A percentile compares a stretch with the other conserved stretches of the same genome.
Evolutionary conservation across 2,888 invertebrate genomes (phyloP).

Genomic region (Cryptosula pallasiana): DNA sequence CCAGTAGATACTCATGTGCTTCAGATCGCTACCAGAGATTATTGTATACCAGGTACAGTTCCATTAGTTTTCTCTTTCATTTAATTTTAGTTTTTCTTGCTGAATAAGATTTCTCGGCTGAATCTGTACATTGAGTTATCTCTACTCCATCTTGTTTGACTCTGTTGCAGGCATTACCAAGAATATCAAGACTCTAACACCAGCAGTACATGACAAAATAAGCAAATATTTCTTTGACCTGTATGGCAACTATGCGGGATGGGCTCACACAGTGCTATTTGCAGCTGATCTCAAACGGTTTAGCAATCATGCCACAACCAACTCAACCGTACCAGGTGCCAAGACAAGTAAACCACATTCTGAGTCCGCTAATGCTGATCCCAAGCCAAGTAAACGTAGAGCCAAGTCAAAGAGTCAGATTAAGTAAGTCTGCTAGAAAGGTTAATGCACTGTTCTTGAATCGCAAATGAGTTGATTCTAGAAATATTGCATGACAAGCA

Average conservation of each 20-base stretch:
- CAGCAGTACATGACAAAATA: slow-evolving; percentile 12
- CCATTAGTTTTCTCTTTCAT: no score
- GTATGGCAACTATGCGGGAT: slow-evolving; percentile 72
- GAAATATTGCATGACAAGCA: no score
- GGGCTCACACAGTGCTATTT: slow-evolving; percentile 87
- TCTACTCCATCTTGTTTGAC: no score
- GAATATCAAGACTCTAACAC: slow-evolving; percentile 1
- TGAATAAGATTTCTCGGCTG: no score
- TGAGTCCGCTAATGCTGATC: no score
- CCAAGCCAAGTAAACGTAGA: no score
- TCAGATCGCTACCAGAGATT: slow-evolving; percentile 77
- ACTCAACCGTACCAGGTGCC: background rate
- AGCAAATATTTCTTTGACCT: slow-evolving; percentile 14
- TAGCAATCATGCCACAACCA: slow-evolving; percentile 29
- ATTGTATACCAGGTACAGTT: slow-evolving; percentile 65
- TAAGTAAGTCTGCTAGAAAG: no score
- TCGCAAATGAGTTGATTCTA: no score
- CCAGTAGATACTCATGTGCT: slow-evolving; percentile 96
- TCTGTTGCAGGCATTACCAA: background rate
- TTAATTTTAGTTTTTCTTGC: no score
- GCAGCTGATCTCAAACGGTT: slow-evolving; percentile 74
- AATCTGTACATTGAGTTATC: no score
- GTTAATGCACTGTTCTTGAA: no score
- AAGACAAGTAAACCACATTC: background rate
- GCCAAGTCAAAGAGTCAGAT: no score